These are phyloP conservation scores for Nautilus pompilius DNA, from an alignment of 1,140 invertebrate genomes.

Conservation along the genomic window DNA sequence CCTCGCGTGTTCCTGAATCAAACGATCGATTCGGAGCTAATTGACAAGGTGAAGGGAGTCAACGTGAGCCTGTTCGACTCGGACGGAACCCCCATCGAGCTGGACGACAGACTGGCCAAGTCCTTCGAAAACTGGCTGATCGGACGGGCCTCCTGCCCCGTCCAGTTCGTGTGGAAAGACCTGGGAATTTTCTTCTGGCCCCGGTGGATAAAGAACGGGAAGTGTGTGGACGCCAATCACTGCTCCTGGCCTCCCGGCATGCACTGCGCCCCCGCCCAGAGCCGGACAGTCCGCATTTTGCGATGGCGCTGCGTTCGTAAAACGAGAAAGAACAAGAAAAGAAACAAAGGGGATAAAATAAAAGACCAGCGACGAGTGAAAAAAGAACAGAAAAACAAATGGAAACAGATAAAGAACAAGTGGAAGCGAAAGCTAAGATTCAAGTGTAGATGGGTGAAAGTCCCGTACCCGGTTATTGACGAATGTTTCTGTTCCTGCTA, in stretches of 20 bases:
- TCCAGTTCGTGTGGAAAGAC: constrained; percentile 60
- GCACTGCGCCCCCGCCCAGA: constrained; percentile 50
- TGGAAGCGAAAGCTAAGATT: constrained; percentile 14
- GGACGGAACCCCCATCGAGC: background rate
- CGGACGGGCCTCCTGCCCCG: constrained; percentile 59
- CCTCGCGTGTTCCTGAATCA: background rate
- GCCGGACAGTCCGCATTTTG: constrained; percentile 49
- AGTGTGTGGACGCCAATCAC: constrained; percentile 44
- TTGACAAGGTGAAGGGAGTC: background rate
- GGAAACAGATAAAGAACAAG: constrained; percentile 12
- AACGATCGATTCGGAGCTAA: background rate
- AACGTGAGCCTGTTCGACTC: background rate
- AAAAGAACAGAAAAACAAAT: background rate
- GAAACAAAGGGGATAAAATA: background rate
- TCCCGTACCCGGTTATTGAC: constrained; percentile 27
- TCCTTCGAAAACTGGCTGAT: constrained; percentile 56
- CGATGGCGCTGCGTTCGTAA: constrained; percentile 53
- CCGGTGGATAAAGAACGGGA: constrained; percentile 60
- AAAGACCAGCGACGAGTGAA: background rate
- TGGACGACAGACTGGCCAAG: constrained; percentile 7
- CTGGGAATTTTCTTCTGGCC: constrained; percentile 62
- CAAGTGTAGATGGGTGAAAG: constrained; percentile 31
- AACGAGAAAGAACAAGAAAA: constrained; percentile 5
- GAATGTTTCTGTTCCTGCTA: constrained; percentile 32
- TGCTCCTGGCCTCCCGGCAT: constrained; percentile 63